These are phyloP conservation scores for Pipistrellus pipistrellus DNA, from an alignment of 2,797 vertebrate species.

Conservation along the genomic window DNA sequence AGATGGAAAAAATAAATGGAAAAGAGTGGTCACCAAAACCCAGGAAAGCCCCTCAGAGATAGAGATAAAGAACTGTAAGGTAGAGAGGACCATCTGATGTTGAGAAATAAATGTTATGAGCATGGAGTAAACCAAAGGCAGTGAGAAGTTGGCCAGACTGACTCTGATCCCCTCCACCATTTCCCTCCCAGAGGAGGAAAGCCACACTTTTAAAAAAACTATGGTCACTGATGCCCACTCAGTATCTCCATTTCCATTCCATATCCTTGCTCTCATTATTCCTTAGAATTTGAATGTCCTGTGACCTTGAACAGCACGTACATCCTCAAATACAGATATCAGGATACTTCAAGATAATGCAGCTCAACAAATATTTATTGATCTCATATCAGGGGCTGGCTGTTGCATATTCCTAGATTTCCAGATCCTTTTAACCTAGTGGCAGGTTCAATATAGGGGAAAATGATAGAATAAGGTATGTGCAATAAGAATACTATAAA, in stretches of 20 bases:
- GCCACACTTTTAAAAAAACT: background rate
- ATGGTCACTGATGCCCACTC: background rate
- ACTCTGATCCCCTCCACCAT: background rate
- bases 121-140: background rate
- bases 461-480: background rate
- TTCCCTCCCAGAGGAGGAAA: background rate
- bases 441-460: background rate
- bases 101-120: background rate
- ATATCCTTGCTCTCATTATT: background rate
- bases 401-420: background rate
- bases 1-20: background rate
- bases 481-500: background rate
- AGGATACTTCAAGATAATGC: constrained; percentile 18
- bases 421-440: background rate
- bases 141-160: background rate
- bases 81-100: background rate
- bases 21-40: background rate
- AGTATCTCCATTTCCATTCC: background rate
- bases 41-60: background rate
- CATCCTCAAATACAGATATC: background rate
- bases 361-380: background rate
- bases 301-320: background rate
- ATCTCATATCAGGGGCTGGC: background rate
- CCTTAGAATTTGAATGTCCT: background rate
- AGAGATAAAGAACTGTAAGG: background rate